These are phyloP conservation scores for Andrena chrysosceles DNA, from an alignment of 2,888 invertebrate species.

Conservation along the genomic window DNA sequence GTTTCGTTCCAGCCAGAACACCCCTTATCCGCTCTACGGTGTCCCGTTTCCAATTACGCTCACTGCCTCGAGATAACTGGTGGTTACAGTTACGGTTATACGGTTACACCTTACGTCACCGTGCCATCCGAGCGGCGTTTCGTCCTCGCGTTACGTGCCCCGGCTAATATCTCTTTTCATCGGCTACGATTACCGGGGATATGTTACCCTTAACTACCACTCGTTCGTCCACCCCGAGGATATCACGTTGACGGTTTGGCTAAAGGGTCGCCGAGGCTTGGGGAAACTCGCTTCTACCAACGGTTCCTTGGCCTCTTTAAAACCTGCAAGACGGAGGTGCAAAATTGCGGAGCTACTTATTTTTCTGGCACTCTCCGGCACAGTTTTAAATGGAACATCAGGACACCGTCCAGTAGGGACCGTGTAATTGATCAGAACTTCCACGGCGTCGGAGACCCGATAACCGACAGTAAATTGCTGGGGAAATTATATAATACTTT, in stretches of 20 bases:
- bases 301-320: background rate
- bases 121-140: slow-evolving; percentile 52
- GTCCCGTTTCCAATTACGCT: slow-evolving; percentile 78
- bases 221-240: slow-evolving; percentile 53
- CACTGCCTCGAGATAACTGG: slow-evolving; percentile 74
- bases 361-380: background rate
- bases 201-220: slow-evolving; percentile 73
- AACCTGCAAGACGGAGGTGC: no score
- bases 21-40: slow-evolving; percentile 42
- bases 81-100: slow-evolving; percentile 79
- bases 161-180: slow-evolving; percentile 68
- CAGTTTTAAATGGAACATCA: background rate
- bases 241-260: slow-evolving; percentile 25
- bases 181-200: slow-evolving; percentile 76
- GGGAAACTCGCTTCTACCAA: background rate
- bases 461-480: slow-evolving; percentile 46
- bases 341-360: background rate
- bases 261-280: background rate
- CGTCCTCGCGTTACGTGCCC: slow-evolving; percentile 65
- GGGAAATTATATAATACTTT: background rate
- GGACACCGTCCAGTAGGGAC: background rate
- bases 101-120: slow-evolving; percentile 74
- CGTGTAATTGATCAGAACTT: background rate
- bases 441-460: background rate
- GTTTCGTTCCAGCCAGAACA: slow-evolving; percentile 44